A percentile compares a stretch with the other conserved stretches of the same genome.
phyloP scores from a whole-genome alignment of 2,888 invertebrate species.

The Muschampia plurimacula region DNA sequence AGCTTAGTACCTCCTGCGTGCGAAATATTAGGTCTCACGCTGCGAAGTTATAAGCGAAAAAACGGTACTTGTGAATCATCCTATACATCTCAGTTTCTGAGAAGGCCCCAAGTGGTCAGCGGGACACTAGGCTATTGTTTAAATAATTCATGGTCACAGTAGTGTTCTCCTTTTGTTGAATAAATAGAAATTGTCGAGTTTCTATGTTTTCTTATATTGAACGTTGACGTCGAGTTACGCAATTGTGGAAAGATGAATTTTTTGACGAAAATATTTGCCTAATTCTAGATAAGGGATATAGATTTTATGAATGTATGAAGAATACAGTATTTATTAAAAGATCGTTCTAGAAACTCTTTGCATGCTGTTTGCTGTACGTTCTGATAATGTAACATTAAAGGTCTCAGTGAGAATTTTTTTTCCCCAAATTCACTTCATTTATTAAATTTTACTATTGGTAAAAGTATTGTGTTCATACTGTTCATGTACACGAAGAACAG shows the following conservation, averaged over 20 bases:
- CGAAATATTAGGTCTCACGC: slow-evolving; percentile 21
- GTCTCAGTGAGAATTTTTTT: no score
- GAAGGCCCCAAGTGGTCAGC: slow-evolving; percentile 62
- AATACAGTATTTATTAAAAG: no score
- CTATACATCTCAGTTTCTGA: slow-evolving; percentile 56
- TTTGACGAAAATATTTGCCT: neutral
- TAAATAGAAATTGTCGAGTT: slow-evolving; percentile 28
- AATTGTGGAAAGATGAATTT: neutral
- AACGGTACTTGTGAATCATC: slow-evolving; percentile 52
- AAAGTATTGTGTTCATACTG: no score
- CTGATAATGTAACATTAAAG: no score
- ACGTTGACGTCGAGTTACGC: neutral
- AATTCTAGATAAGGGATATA: no score
- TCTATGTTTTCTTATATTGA: neutral
- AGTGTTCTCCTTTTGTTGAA: slow-evolving; percentile 29
- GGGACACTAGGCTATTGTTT: slow-evolving; percentile 54
- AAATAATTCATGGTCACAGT: slow-evolving; percentile 37
- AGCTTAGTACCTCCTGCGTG: neutral
- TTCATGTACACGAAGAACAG: no score
- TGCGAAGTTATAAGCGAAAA: slow-evolving; percentile 42
- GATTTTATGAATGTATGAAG: no score
- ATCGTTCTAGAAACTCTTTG: no score
- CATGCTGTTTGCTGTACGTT: no score
- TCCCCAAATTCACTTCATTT: no score
- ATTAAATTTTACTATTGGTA: no score